Conservation (phyloP, 2,888 invertebrate species). For the Coremacera marginata region DNA sequence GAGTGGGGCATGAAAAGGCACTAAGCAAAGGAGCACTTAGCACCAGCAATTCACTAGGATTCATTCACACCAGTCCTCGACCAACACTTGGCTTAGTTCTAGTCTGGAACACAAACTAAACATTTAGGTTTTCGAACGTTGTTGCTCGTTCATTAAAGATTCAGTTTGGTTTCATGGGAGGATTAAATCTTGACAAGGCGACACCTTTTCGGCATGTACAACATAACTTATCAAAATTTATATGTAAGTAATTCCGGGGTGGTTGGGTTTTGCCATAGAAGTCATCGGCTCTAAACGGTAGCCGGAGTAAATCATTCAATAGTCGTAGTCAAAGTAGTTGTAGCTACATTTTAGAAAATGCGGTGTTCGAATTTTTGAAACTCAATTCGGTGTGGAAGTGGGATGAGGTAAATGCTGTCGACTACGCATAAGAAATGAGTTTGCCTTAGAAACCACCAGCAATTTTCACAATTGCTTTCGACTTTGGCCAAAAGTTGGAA, state of each 20-base stretch:
- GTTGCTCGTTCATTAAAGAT: slow-evolving; percentile 60
- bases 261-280: neutral
- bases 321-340: neutral
- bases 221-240: slow-evolving; percentile 59
- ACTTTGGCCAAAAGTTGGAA: slow-evolving; percentile 29
- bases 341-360: neutral
- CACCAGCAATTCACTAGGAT: neutral
- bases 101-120: slow-evolving; percentile 1
- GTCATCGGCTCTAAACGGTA: neutral
- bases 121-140: slow-evolving; percentile 4
- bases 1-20: neutral
- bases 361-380: too few species aligned
- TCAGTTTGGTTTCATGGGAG: slow-evolving; percentile 61
- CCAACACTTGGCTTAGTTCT: slow-evolving; percentile 38
- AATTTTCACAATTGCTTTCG: slow-evolving; percentile 31
- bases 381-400: too few species aligned
- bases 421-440: slow-evolving; percentile 44
- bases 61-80: slow-evolving; percentile 2
- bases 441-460: slow-evolving; percentile 38
- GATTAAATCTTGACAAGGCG: slow-evolving; percentile 59
- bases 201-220: slow-evolving; percentile 50
- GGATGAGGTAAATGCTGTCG: neutral
- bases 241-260: slow-evolving; percentile 27
- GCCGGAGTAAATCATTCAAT: neutral
- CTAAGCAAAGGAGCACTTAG: neutral